phyloP scores from a whole-genome alignment of 2,888 invertebrate species.

The Acrobasis suavella region DNA sequence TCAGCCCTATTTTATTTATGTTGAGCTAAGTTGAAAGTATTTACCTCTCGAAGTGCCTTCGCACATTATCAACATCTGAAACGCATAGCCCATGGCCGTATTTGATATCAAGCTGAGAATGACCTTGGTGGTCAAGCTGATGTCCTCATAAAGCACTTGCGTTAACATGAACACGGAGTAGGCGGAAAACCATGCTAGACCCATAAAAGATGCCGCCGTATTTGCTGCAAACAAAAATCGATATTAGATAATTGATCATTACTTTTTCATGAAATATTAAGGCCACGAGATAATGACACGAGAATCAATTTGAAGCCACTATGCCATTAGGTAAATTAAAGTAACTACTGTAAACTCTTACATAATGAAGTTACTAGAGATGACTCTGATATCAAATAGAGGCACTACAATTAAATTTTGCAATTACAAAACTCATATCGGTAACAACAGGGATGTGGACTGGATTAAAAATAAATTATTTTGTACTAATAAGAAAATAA shows the following conservation, averaged over 20 bases:
- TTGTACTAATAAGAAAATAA: too few relatives aligned
- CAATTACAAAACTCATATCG: too few relatives aligned
- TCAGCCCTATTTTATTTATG: too few relatives aligned
- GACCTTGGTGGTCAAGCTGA: conserved; percentile 83
- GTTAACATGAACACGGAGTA: conserved; percentile 89
- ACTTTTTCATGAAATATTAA: background rate
- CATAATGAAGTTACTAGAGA: too few relatives aligned
- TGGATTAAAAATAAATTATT: too few relatives aligned
- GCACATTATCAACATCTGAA: conserved; percentile 88
- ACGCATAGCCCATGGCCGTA: conserved; percentile 91
- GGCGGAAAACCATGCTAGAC: conserved; percentile 89
- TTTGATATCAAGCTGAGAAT: conserved; percentile 87
- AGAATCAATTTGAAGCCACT: too few relatives aligned
- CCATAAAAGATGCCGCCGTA: conserved; percentile 90
- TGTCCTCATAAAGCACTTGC: conserved; percentile 84
- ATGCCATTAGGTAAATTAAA: background rate
- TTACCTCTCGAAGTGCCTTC: conserved; percentile 88
- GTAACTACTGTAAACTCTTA: background rate
- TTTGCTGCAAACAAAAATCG: conserved; percentile 83
- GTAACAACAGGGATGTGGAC: too few relatives aligned
- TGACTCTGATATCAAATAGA: too few relatives aligned
- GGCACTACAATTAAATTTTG: too few relatives aligned
- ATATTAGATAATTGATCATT: background rate
- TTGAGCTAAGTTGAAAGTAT: background rate
- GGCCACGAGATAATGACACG: too few relatives aligned